Conservation (phyloP, 2,888 invertebrate species). For the Xestia ashworthii region DNA sequence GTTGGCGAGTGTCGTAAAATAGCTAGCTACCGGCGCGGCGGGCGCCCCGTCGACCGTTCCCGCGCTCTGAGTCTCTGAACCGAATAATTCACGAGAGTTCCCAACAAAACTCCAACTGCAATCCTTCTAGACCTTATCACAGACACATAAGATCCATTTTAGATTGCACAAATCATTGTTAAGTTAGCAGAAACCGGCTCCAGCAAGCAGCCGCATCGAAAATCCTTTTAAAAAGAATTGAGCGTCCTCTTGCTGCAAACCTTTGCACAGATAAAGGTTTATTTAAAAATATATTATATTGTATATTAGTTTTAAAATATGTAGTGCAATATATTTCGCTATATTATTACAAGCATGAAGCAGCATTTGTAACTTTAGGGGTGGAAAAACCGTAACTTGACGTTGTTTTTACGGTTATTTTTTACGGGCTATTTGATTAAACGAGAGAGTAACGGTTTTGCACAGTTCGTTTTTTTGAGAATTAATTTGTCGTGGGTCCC, state of each 20-base stretch:
- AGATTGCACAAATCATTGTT: constrained; percentile 45
- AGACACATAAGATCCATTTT: constrained; percentile 57
- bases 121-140: constrained; percentile 58
- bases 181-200: constrained; percentile 62
- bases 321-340: constrained; percentile 30
- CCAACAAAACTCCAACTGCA: constrained; percentile 66
- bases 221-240: constrained; percentile 77
- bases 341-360: constrained; percentile 25
- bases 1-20: constrained; percentile 78
- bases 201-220: constrained; percentile 73
- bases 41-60: constrained; percentile 70
- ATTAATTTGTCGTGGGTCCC: not conserved
- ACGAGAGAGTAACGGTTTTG: not conserved
- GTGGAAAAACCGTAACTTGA: constrained; percentile 20
- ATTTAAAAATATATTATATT: constrained; percentile 66
- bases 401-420: constrained; percentile 20
- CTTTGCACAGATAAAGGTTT: constrained; percentile 68
- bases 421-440: constrained; percentile 27
- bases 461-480: not conserved
- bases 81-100: constrained; percentile 80
- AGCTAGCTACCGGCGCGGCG: constrained; percentile 70
- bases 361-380: constrained; percentile 20
- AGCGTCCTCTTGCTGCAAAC: constrained; percentile 67
- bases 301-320: constrained; percentile 54
- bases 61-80: constrained; percentile 75